Percentiles rank a stretch among this genome's conserved stretches.
These are phyloP conservation scores for Epizoanthus stellaris DNA, from an alignment of 92 coral and sea anemone species.

Conservation along the genomic window DNA sequence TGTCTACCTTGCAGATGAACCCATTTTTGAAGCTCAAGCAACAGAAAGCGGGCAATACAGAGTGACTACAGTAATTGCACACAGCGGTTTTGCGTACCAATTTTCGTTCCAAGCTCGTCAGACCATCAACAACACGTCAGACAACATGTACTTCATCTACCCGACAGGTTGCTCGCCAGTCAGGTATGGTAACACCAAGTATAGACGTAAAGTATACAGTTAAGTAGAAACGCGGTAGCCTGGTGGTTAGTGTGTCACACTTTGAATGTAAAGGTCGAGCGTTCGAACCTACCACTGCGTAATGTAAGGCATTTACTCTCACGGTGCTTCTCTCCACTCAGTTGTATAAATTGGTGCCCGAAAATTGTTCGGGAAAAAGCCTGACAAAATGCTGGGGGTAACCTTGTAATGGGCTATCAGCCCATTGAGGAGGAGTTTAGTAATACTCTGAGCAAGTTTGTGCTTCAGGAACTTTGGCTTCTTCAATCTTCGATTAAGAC, in stretches of 20 bases:
- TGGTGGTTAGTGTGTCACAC: neutral
- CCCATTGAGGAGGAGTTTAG: no score
- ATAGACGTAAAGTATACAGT: neutral
- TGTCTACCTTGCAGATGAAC: constrained; percentile 9
- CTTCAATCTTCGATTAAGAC: no score
- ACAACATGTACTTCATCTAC: constrained; percentile 17
- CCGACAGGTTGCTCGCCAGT: neutral
- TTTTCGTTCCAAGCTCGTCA: constrained; percentile 29
- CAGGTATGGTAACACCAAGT: neutral
- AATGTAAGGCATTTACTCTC: no score
- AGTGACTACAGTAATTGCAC: constrained; percentile 8
- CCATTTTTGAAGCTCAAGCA: constrained; percentile 16
- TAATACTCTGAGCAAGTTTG: no score
- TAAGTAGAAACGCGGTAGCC: neutral
- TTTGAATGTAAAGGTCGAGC: neutral
- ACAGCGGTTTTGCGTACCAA: constrained; percentile 18
- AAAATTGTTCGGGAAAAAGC: no score
- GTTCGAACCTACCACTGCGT: no score
- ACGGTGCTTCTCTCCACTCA: no score
- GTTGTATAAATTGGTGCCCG: no score
- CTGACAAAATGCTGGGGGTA: no score
- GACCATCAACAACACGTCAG: constrained; percentile 14
- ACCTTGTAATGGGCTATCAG: no score
- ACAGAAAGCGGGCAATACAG: constrained; percentile 22
- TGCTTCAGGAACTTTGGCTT: no score